Evolutionary conservation across 2,888 invertebrate species (phyloP), one percentile per base, ranked within the genome.

Genomic region (Aproaerema taeniolella): DNA sequence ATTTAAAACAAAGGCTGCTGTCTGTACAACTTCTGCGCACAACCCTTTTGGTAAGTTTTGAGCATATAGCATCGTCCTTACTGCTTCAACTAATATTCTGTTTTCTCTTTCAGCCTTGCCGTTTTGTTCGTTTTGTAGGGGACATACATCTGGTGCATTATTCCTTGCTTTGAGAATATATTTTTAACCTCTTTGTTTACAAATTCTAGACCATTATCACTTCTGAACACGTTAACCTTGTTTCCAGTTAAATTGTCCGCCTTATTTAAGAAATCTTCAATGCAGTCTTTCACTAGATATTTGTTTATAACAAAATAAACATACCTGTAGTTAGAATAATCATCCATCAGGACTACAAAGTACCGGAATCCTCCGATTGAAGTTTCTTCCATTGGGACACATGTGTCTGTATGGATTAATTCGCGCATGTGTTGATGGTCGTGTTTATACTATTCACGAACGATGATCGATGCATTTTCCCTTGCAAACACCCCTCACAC

Each of bases 61-160:
- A 11, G 42, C 41, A 31, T 15, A 25, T 12, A 49, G 5, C 45
- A 50, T 46, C 6, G 45, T 50, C 31, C 66, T 45, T 12, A 59
- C 61, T 13, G 60, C 52, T 46, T 68, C 67, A 5, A 67, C 51
- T 10, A 67, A 43, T 5, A 55, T 67, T 37, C 60, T 47, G 45
- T 58, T 69, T 40, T 64, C 58, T 5, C 61, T 42, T 39, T 38
- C 46, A 8, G 29, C 45, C 37, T 24, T 40, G 32, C 50, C 50
- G 14, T 51, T 51, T 24, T 53, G 49, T 31, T 51, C 43, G 53
- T 48, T 0, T 49, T 45, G 25, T 49, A 45, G 2, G 47, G 26
- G 6, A 52, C 49, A 15, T 32, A 35, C 1, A 39, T 43, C 41
- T 60, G 52, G 37, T 58, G 53, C 13, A 20, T 38, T 7, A 62